Evolutionary conservation across 1,140 invertebrate species (phyloP).

Genomic region (Sycophila sp.): DNA sequence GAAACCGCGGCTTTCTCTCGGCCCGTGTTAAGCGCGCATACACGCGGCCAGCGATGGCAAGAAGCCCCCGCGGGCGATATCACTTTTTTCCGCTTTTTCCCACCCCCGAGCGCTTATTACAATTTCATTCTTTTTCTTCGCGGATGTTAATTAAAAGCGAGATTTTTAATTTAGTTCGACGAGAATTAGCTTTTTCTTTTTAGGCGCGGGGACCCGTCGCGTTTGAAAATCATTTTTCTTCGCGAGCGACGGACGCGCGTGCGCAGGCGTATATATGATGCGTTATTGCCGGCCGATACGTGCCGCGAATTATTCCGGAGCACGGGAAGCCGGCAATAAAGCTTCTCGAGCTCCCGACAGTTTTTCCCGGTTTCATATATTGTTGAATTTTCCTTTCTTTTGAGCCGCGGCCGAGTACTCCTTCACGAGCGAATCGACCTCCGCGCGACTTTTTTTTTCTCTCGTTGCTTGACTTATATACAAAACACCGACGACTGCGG

Average conservation of each 20-base stretch:
- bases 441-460: too few species aligned
- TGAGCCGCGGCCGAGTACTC: too few species aligned
- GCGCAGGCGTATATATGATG: neutral
- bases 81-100: neutral
- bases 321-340: constrained; percentile 31
- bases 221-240: neutral
- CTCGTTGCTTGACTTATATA: too few species aligned
- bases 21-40: neutral
- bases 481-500: constrained; percentile 20
- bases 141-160: too few species aligned
- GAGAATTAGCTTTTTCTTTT: neutral
- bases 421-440: too few species aligned
- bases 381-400: constrained; percentile 26
- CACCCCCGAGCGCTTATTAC: too few species aligned
- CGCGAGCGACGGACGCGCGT: neutral
- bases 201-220: neutral
- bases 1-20: neutral
- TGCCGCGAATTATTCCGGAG: constrained; percentile 30
- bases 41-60: too few species aligned
- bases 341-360: constrained; percentile 25
- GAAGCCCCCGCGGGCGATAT: neutral
- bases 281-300: constrained; percentile 3
- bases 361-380: constrained; percentile 28
- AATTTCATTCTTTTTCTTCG: neutral
- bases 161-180: neutral